Base-by-base conservation (phyloP, 2,888 invertebrate species). In the Dinocampus coccinellae region DNA sequence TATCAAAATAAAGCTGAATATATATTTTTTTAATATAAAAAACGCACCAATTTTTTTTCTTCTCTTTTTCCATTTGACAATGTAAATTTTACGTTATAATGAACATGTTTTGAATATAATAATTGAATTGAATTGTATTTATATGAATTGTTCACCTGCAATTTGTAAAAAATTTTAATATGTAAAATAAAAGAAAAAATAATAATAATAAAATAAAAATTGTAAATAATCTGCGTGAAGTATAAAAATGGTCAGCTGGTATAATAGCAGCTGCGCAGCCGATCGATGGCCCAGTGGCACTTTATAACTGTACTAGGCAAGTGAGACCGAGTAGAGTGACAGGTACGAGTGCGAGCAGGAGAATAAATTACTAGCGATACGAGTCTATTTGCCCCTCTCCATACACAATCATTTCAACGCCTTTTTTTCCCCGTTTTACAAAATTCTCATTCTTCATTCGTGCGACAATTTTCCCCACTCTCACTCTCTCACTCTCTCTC, bases 241-340 rank as follows among this genome's bases (percentile, higher is more conserved):
- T 39, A 39, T 39, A 65, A 77, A 77, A 79, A 78, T 77, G 77
- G 78, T 83, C 82, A 82, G 82, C 82, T 83, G 81, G 76, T 78
- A 77, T 74, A 73, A 75, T 74, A 76, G 77, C 70, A 77, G 73
- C 68, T 80, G 83, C 82, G 82, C 83, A 84, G 76, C 77, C 82
- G 84, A 85, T 85, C 84, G 84, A 85, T 85, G 83, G 82, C 83
- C 81, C 81, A 82, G 79, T 84, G 78, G 79, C 81, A 79, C 79
- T 79, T 76, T 63, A 39, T 75, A 75, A 70, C 70, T 60, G 53
- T 63, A 66, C 66, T 62, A 65, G 42, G 57, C 4, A 62, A 64
- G 26, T 26, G 26, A 57, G 24, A 57, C n/a, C 3, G 57, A n/a
- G n/a, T n/a, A n/a, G 13, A 24, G 26, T n/a, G 24, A 55, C 39